phyloP scores from a whole-genome alignment of 1,140 invertebrate species.

The Neotoxoptera formosana region DNA sequence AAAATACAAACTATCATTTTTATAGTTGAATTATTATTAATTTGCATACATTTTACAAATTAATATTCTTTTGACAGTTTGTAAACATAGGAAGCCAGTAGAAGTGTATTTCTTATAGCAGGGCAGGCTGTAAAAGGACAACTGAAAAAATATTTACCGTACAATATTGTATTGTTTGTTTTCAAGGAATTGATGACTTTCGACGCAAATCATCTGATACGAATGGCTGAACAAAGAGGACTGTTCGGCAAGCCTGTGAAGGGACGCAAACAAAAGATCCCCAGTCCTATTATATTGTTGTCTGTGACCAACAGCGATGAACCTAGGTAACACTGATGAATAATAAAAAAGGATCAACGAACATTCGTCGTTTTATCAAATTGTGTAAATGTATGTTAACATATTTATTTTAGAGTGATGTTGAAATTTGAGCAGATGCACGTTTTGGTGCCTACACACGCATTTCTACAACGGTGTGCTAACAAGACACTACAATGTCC shows the following conservation, averaged over 20 bases:
- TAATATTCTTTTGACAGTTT: not conserved
- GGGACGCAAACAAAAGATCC: constrained; percentile 34
- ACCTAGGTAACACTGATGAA: not conserved
- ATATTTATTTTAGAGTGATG: not conserved
- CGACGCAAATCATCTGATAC: constrained; percentile 42
- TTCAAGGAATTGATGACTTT: constrained; percentile 53
- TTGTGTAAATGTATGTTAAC: not conserved
- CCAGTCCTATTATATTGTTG: constrained; percentile 28
- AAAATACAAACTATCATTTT: no score
- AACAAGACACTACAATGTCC: not conserved
- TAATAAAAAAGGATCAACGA: not conserved
- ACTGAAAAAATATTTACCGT: not conserved
- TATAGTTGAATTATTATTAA: not conserved
- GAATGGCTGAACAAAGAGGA: constrained; percentile 48
- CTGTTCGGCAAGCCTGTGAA: constrained; percentile 44
- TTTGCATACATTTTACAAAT: not conserved
- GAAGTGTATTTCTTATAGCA: not conserved
- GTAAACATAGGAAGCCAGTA: not conserved
- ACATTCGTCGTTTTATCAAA: not conserved
- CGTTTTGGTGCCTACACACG: not conserved
- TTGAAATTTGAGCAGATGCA: constrained; percentile 54
- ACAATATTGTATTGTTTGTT: not conserved
- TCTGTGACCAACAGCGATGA: constrained; percentile 40
- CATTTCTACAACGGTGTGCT: constrained; percentile 22
- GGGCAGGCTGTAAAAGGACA: not conserved